Base-by-base conservation (phyloP, 2,888 invertebrate genomes). In the Callosobruchus maculatus region DNA sequence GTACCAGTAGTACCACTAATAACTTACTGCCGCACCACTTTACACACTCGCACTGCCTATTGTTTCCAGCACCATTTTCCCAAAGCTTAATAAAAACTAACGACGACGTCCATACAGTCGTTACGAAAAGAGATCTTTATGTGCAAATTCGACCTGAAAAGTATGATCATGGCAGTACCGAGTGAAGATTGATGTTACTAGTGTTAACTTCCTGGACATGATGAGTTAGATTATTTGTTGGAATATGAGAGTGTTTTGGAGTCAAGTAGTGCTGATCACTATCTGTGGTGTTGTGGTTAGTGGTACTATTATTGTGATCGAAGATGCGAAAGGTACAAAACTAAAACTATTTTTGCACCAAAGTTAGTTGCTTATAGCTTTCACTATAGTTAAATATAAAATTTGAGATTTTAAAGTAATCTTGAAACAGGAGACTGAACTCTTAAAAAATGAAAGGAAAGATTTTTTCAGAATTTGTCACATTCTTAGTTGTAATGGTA, bases 321-420 rank as follows among this genome's bases (percentile, higher is more conserved):
- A 84, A 74, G 84, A 84, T 80, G 84, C 84, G 20, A 84, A 83
- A 84, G 84, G 84, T 84, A 82, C 49, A 26, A 26, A 4, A 26
- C 7, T 26, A 2, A 26, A 2, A 2, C 2, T 26, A 26, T 26
- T 4, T 26, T 26, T 26, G n/a, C n/a, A n/a, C n/a, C 26, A 7
- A 26, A 26, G 7, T 26, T 26, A 2, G 26, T 26, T 26, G 26
- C 26, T 7, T 26, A 7, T 26, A 4, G 26, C 26, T 7, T 26
- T 26, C 2, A 26, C 26, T 4, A 4, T 4, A 26, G 7, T 4
- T 26, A 26, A 26, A 4, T 4, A 26, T 4, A 26, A 26, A 4
- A 26, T 26, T 4, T 26, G 26, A 26, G 7, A 4, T 26, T 26
- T 4, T 26, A 26, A 26, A 26, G 7, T 26, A 26, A 4, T 26